Percentiles rank a stretch among this genome's conserved stretches.
Evolutionary conservation across 2,797 vertebrate species (phyloP).

Genomic region (Moxostoma hubbsi): DNA sequence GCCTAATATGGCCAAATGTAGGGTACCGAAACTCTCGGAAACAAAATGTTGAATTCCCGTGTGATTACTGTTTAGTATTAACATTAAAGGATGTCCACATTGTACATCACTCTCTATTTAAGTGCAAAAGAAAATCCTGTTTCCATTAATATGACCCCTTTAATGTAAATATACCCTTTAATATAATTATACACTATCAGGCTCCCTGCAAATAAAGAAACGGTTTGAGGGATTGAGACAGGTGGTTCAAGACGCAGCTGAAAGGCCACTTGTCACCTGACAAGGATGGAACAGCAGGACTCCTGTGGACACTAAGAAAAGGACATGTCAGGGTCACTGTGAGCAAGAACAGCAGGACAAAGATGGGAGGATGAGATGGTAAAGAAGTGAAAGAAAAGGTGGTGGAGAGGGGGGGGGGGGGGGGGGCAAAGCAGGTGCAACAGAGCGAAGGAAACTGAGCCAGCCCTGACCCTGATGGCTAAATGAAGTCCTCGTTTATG

Average conservation of each 20-base stretch:
- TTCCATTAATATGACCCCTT: not conserved
- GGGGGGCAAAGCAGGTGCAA: slow-evolving; percentile 5
- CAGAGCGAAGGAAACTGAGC: not conserved
- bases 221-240: not conserved
- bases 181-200: slow-evolving; percentile 15
- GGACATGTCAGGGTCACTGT: slow-evolving; percentile 74
- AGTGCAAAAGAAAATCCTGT: not conserved
- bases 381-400: no score
- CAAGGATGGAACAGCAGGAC: slow-evolving; percentile 62
- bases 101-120: no score
- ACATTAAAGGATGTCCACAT: no score
- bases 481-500: not conserved
- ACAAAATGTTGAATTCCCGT: no score
- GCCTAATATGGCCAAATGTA: no score
- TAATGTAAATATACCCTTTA: not conserved
- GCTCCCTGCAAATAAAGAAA: slow-evolving; percentile 20
- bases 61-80: no score
- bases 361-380: slow-evolving; percentile 49
- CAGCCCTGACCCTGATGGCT: slow-evolving; percentile 5
- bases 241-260: slow-evolving; percentile 38
- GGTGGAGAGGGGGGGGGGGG: not conserved
- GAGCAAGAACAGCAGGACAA: slow-evolving; percentile 70
- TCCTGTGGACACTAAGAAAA: slow-evolving; percentile 63
- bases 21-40: no score
- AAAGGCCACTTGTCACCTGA: slow-evolving; percentile 77